Conservation (phyloP, 1,140 invertebrate species). For the Drosophila ercepeae region DNA sequence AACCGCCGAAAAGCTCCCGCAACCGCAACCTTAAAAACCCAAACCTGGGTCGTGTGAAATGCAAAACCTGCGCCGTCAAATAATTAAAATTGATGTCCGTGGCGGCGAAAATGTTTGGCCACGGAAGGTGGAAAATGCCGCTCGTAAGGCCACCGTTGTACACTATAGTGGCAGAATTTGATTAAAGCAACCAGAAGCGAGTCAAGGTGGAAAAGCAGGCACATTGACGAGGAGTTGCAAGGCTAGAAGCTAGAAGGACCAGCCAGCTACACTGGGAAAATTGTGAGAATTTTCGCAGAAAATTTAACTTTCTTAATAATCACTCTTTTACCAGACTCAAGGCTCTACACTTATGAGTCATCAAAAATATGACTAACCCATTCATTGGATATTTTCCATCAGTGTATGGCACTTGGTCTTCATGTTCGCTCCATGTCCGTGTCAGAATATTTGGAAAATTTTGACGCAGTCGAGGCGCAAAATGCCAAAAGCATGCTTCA, state of each 20-base stretch:
- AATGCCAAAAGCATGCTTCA: constrained; percentile 54
- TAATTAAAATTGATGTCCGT: constrained; percentile 77
- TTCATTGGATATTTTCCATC: neutral
- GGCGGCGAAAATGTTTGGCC: neutral
- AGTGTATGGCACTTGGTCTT: constrained; percentile 23
- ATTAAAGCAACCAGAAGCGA: constrained; percentile 64
- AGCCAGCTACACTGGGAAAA: constrained; percentile 2
- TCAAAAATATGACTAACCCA: neutral
- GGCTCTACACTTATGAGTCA: neutral
- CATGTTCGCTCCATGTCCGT: constrained; percentile 19
- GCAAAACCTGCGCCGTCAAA: constrained; percentile 66
- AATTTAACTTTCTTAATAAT: neutral
- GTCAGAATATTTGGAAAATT: constrained; percentile 52
- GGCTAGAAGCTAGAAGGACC: constrained; percentile 21
- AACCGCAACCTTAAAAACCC: constrained; percentile 24
- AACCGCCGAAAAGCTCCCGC: constrained; percentile 30
- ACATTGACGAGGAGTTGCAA: constrained; percentile 20
- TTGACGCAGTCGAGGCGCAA: constrained; percentile 46
- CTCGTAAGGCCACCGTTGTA: constrained; percentile 52
- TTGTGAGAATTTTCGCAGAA: neutral
- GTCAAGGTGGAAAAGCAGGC: constrained; percentile 11
- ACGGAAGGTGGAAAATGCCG: constrained; percentile 61
- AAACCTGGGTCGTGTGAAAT: constrained; percentile 60
- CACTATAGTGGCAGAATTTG: constrained; percentile 62
- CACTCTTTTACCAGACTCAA: neutral